Evolutionary conservation across 2,113 vertebrate genomes (phyloP), one percentile per base, ranked within the genome.

Genomic region (Phyllostomus discolor): DNA sequence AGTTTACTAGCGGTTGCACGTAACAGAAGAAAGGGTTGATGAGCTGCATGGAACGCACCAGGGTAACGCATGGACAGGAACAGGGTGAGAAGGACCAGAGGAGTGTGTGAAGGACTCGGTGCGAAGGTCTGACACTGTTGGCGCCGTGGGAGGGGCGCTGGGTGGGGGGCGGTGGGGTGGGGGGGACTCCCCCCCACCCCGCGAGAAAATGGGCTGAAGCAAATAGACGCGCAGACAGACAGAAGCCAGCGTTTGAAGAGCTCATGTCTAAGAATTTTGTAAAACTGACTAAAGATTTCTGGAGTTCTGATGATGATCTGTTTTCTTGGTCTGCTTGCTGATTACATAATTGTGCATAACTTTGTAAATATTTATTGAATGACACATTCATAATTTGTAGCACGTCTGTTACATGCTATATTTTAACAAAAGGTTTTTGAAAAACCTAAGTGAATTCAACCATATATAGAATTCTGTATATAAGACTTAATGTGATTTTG

Each of bases 161-260:
- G 4, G n/a, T 3, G 1, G 24, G 54, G 28, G n/a, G 31, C 4
- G 38, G 38, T 3, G 38, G 38, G 38, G 38, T 4, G 38, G 38
- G 38, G 38, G n/a, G n/a, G n/a, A n/a, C n/a, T n/a, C n/a, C n/a
- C n/a, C n/a, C n/a, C n/a, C n/a, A n/a, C n/a, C n/a, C n/a, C n/a
- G n/a, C n/a, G n/a, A n/a, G n/a, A n/a, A n/a, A n/a, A n/a, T n/a
- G n/a, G n/a, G n/a, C n/a, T n/a, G n/a, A n/a, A n/a, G n/a, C n/a
- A n/a, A n/a, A n/a, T n/a, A n/a, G n/a, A 31, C 3, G 12, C 4
- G 33, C 5, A 6, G 4, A 57, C 16, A 41, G 0, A 31, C 22
- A 43, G 59, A 59, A n/a, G 35, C 31, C 10, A 26, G 4, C 5
- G 54, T 82, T 43, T 22, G n/a, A 75, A 54, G 28, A 73, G 64